Evolutionary conservation across 2,888 invertebrate species (phyloP), one percentile per base, ranked within the genome.

Genomic region (Mechanitis messenoides): DNA sequence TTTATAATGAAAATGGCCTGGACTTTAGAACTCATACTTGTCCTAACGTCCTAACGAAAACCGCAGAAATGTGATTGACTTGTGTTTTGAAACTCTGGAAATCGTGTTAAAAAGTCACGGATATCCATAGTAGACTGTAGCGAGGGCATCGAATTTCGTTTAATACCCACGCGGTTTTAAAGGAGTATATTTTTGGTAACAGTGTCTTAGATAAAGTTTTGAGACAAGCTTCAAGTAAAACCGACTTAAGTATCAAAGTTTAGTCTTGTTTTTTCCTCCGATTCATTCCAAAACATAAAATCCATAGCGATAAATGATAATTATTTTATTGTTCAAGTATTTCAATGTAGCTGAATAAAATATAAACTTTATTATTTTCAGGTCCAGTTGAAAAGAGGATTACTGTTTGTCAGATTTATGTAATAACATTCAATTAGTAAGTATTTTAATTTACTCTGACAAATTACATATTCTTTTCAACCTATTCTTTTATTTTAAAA

Each of bases 291-390:
- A 78, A 74, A 86, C 88, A 88, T 88, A 87, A 87, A 88, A 78
- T 78, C 78, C 79, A 76, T 73, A 75, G 77, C 81, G 81, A 84
- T 85, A 85, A 84, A 88, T 82, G 87, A 88, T 87, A 89, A 89
- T 89, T 87, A 88, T 89, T 86, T 86, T 89, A 90, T 89, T 89
- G 89, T 87, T 89, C 81, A 86, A 87, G 84, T 86, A 80, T 89
- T 85, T 81, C 81, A 79, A 80, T 85, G 85, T 85, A 84, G 86
- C 80, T 79, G 83, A 83, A 85, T 83, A 82, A 85, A 83, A 82
- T 84, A 84, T 80, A 79, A 79, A 72, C 76, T 72, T 72, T 75
- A 77, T 77, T 77, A 66, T 66, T 56, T 65, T 64, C 62, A 60
- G 78, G 76, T 64, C 2, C 66, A 78, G 77, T 75, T 65, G 53